phyloP scores from a whole-genome alignment of 2,113 vertebrate genomes.

The Tachuris rubrigastra region DNA sequence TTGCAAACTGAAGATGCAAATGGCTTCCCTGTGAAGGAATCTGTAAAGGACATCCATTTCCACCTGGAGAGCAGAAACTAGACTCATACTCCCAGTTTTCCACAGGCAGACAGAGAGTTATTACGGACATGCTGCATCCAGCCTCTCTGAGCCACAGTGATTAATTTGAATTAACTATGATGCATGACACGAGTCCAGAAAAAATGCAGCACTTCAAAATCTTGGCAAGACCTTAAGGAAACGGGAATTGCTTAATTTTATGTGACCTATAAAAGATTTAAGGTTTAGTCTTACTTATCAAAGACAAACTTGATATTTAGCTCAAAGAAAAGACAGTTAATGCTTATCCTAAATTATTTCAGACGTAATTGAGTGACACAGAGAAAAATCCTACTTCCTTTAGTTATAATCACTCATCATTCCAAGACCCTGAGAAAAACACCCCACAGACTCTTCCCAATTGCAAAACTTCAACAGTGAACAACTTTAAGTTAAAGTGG shows the following conservation, averaged over 20 bases:
- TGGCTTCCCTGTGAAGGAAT: not conserved
- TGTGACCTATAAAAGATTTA: not conserved
- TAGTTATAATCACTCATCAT: not conserved
- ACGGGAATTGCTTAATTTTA: not conserved
- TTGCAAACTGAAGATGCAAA: not conserved
- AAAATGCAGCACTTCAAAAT: constrained; percentile 30
- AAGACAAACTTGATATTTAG: not conserved
- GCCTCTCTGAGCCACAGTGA: not conserved
- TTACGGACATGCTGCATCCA: not conserved
- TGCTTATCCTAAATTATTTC: not conserved
- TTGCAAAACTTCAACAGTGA: not conserved
- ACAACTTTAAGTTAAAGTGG: not conserved
- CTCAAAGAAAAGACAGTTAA: not conserved
- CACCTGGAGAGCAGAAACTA: not conserved
- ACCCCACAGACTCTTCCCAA: not conserved
- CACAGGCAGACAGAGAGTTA: not conserved
- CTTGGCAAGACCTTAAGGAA: constrained; percentile 1
- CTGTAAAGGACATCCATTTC: not conserved
- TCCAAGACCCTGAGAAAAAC: not conserved
- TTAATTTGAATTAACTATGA: not conserved
- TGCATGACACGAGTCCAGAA: not conserved
- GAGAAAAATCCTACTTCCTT: not conserved
- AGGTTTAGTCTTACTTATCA: not conserved
- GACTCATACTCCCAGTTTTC: not conserved
- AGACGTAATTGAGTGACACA: not conserved